Percentiles rank a stretch among this genome's conserved stretches.
These are phyloP conservation scores for Notechis scutatus DNA, from an alignment of 2,113 vertebrate genomes.

Conservation along the genomic window DNA sequence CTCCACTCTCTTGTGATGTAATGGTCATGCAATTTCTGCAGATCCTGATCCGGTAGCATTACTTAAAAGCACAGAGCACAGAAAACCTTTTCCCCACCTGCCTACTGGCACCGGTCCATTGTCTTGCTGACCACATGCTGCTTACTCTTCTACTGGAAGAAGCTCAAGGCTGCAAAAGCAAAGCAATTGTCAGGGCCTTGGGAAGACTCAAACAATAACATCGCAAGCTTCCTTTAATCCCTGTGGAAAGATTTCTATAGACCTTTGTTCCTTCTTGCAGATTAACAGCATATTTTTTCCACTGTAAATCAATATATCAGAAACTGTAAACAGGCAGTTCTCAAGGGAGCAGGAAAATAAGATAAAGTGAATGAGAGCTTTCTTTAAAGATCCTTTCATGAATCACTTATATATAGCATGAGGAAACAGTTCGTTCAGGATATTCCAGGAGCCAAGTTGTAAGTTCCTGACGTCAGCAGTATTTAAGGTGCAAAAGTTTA, in stretches of 20 bases:
- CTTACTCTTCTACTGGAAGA: background rate
- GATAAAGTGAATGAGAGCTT: background rate
- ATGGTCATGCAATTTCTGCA: background rate
- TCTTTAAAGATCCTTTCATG: background rate
- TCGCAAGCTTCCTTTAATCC: background rate
- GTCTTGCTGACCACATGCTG: background rate
- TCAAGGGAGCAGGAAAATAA: background rate
- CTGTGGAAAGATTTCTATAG: background rate
- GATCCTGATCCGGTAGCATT: background rate
- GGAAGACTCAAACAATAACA: background rate
- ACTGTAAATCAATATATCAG: slow-evolving; percentile 1
- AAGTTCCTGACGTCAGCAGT: background rate
- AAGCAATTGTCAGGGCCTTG: background rate
- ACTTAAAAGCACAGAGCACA: background rate
- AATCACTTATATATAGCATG: background rate
- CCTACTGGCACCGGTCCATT: background rate
- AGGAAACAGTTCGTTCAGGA: background rate
- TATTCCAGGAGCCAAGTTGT: background rate
- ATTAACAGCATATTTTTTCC: background rate
- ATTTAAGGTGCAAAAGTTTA: background rate
- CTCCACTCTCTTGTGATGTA: background rate
- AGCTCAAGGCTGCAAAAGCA: background rate
- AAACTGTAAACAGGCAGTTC: background rate
- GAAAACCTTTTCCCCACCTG: background rate
- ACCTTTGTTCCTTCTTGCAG: background rate